phyloP scores from a whole-genome alignment of 2,797 vertebrate genomes.

The Phaenicophaeus curvirostris region DNA sequence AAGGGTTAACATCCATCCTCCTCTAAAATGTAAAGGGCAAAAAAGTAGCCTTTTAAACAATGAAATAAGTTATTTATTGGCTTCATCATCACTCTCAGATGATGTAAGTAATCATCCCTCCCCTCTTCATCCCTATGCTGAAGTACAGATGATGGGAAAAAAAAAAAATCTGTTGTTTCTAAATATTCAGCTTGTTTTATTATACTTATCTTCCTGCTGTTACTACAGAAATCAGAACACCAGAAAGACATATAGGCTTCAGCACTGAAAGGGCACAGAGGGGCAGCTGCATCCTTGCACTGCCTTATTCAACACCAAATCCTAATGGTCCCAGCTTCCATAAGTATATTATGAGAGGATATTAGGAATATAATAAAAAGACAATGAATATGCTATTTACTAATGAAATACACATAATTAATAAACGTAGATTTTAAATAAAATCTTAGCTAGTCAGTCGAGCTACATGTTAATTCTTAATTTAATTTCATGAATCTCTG shows the following conservation, averaged over 20 bases:
- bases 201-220: constrained; percentile 42
- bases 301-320: constrained; percentile 10
- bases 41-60: neutral
- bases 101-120: neutral
- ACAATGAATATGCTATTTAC: neutral
- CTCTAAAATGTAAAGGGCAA: neutral
- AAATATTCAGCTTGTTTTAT: constrained; percentile 36
- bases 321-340: constrained; percentile 27
- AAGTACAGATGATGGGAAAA: neutral
- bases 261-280: constrained; percentile 39
- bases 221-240: constrained; percentile 67
- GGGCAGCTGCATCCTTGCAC: constrained; percentile 38
- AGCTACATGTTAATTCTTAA: neutral
- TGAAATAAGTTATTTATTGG: neutral
- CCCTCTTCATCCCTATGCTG: too few species aligned
- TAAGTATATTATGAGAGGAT: neutral
- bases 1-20: constrained; percentile 1
- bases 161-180: neutral
- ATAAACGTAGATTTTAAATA: neutral
- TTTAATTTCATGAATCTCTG: neutral
- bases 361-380: neutral
- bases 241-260: constrained; percentile 51
- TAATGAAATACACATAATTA: neutral
- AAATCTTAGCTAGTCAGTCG: neutral
- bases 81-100: neutral